Base-by-base conservation (phyloP, 2,797 vertebrate genomes). In the Oreonectes daqikongensis region DNA sequence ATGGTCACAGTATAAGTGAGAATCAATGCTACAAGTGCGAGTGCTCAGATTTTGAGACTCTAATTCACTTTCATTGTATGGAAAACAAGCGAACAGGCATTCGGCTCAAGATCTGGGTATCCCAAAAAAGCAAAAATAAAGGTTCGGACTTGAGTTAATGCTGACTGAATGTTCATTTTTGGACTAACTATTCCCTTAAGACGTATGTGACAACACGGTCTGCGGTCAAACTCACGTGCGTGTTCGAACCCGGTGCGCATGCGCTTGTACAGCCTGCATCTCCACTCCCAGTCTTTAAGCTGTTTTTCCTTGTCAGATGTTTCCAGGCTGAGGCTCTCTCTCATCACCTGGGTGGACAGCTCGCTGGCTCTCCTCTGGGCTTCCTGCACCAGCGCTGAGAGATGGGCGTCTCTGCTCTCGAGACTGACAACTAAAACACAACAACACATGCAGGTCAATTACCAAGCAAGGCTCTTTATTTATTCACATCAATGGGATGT, bases 241-340 rank as follows among this genome's bases (percentile, higher is more conserved):
- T 97, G 94, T 80, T 97, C 95, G 40, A 96, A 95, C 82, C 95
- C 95, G 0, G 93, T 91, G 83, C 88, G 94, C 97, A 99, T 99
- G 84, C 95, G 94, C 75, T 92, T 93, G 90, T 97, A 98, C 4
- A 99, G 94, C 78, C 94, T 93, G 82, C 90, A 92, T 86, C 95
- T 92, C 95, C 96, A 97, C 86, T 98, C 94, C 96, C 97, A 99
- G 46, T 92, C 92, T 74, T 92, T 92, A 42, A 96, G 94, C 76
- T 94, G 94, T 72, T 95, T 95, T 88, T 99, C 94, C 64, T 93
- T 94, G 69, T 97, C 95, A 1, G 93, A 89, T 30, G 86, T 92
- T 82, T 97, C 96, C 53, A 91, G 83, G 1, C 88, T 92, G 8
- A 95, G 90, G 14, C 92, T 93, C 67, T 96, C 95, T 1, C 87